Percentiles rank a stretch among this genome's conserved stretches.
These are phyloP conservation scores for Agrotis clavis DNA, from an alignment of 2,888 invertebrate genomes.

Conservation along the genomic window DNA sequence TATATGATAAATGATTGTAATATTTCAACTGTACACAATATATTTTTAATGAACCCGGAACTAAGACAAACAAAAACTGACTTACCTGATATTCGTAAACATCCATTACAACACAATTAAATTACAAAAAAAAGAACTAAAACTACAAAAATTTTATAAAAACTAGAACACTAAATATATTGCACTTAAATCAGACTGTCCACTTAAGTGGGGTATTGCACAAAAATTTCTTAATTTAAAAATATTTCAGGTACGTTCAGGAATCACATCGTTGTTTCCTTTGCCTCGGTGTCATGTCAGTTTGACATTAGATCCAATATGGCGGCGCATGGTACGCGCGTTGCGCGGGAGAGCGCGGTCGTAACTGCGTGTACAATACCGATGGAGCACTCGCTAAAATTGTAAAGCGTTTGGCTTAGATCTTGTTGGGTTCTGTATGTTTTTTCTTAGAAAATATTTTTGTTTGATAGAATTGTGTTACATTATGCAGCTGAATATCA, in stretches of 20 bases:
- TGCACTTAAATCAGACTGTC: slow-evolving; percentile 87
- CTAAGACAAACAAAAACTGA: slow-evolving; percentile 7
- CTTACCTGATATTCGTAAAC: slow-evolving; percentile 88
- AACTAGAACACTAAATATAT: slow-evolving; percentile 72
- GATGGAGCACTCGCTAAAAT: slow-evolving; percentile 68
- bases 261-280: slow-evolving; percentile 63
- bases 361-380: slow-evolving; percentile 68
- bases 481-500: no score
- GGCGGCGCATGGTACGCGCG: slow-evolving; percentile 75
- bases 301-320: slow-evolving; percentile 66
- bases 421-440: slow-evolving; percentile 45
- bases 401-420: slow-evolving; percentile 50
- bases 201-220: slow-evolving; percentile 86
- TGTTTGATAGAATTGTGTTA: no score
- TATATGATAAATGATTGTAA: no score
- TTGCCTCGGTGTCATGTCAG: slow-evolving; percentile 62
- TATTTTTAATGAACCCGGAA: slow-evolving; percentile 34
- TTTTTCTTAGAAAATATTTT: not conserved
- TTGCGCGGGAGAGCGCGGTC: slow-evolving; percentile 71
- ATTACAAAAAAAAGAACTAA: slow-evolving; percentile 59
- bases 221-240: slow-evolving; percentile 65
- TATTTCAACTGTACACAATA: not conserved
- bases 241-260: slow-evolving; percentile 78
- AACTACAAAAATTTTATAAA: slow-evolving; percentile 59
- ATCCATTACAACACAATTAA: slow-evolving; percentile 81